These are phyloP conservation scores for Camarhynchus parvulus DNA, from an alignment of 2,113 vertebrate species.

Conservation along the genomic window DNA sequence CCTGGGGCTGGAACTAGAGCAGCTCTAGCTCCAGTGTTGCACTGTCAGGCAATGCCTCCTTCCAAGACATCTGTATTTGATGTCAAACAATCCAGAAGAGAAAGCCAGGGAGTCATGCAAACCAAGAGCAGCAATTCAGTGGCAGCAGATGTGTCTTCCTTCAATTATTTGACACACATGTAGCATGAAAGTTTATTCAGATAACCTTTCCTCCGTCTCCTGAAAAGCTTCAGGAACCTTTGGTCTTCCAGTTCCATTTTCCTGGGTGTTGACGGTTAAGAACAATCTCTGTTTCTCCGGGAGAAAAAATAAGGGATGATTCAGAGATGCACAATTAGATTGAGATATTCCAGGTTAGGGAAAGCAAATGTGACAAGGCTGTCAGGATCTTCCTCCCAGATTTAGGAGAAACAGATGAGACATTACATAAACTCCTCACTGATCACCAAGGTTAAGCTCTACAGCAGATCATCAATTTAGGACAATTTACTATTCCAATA, in stretches of 20 bases:
- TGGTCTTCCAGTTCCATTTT: neutral
- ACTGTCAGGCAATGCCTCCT: neutral
- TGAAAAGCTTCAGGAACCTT: neutral
- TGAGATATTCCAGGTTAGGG: neutral
- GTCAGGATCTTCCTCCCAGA: neutral
- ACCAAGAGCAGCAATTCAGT: neutral
- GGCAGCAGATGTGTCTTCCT: neutral
- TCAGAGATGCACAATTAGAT: neutral
- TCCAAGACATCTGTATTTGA: neutral
- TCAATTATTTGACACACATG: neutral
- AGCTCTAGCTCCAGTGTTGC: neutral
- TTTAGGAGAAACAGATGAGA: conserved; percentile 4
- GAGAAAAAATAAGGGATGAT: neutral
- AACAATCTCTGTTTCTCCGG: neutral
- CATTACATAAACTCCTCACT: neutral
- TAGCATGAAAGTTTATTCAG: neutral
- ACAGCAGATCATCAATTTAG: neutral
- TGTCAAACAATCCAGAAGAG: neutral
- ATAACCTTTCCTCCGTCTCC: neutral
- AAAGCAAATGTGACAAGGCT: neutral
- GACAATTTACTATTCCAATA: neutral
- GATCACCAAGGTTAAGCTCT: neutral
- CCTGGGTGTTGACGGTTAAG: neutral
- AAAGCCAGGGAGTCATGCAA: neutral
- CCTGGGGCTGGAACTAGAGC: neutral